Conservation (phyloP, 2,113 vertebrate genomes). For the Rhea pennata region DNA sequence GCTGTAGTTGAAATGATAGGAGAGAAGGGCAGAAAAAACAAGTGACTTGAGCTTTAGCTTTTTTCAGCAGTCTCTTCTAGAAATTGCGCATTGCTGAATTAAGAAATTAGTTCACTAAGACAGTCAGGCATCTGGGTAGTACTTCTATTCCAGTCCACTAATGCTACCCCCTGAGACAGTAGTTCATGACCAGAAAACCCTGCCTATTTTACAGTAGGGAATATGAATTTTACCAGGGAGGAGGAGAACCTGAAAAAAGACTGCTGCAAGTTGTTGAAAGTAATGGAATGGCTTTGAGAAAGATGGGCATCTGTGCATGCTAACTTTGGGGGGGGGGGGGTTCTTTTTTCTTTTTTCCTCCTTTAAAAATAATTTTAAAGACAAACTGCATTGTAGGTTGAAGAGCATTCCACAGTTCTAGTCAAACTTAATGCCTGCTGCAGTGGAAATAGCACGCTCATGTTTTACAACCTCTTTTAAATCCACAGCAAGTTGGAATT, state of each 20-base stretch:
- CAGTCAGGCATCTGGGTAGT: not conserved
- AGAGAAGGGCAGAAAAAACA: not conserved
- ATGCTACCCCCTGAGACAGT: not conserved
- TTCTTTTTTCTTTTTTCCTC: too few relatives aligned
- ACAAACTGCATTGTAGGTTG: not conserved
- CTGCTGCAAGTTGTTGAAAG: not conserved
- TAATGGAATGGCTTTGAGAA: not conserved
- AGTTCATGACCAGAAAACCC: not conserved
- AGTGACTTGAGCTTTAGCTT: not conserved
- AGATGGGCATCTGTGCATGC: not conserved
- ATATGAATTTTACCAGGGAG: not conserved
- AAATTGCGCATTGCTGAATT: not conserved
- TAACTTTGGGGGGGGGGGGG: not conserved
- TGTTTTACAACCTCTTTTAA: conserved; percentile 37
- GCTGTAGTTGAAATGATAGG: not conserved
- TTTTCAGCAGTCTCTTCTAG: not conserved
- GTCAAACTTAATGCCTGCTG: not conserved
- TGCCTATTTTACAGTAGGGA: not conserved
- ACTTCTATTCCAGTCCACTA: not conserved
- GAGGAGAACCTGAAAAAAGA: not conserved
- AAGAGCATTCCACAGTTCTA: not conserved
- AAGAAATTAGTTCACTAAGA: not conserved
- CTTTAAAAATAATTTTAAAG: not conserved
- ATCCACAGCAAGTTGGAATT: conserved; percentile 95
- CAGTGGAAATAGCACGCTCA: not conserved